Conservation (phyloP, 2,797 vertebrate genomes). For the Darevskia mixta region DNA sequence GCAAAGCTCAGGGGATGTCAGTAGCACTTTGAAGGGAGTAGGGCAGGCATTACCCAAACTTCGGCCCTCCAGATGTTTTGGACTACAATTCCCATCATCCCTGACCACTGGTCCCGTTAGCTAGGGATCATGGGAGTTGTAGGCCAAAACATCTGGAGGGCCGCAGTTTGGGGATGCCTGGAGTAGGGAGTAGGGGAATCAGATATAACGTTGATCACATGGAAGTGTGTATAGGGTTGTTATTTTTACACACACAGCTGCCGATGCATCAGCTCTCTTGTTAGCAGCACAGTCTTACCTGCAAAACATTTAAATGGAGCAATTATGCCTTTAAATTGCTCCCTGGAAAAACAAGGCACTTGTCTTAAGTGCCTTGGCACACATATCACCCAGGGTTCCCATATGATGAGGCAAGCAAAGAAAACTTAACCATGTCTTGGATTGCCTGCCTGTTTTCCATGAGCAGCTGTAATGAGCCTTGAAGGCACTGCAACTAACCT, state of each 20-base stretch:
- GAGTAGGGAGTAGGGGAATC: not conserved
- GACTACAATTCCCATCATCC: too few relatives aligned
- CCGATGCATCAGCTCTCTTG: not conserved
- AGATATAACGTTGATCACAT: not conserved
- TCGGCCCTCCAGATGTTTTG: too few relatives aligned
- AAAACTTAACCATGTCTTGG: too few relatives aligned
- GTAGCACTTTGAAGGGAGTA: not conserved
- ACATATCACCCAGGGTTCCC: not conserved
- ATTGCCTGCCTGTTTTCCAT: conserved; percentile 24
- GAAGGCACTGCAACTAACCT: conserved; percentile 37
- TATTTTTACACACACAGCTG: not conserved
- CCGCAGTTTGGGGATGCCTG: too few relatives aligned
- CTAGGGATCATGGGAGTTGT: too few relatives aligned
- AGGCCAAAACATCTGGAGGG: too few relatives aligned
- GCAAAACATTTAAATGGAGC: not conserved
- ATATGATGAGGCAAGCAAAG: not conserved
- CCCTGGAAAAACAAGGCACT: not conserved
- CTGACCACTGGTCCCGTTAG: too few relatives aligned
- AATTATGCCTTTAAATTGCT: not conserved
- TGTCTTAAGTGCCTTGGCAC: not conserved
- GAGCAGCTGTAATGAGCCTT: conserved; percentile 25
- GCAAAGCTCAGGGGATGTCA: not conserved
- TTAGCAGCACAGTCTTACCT: not conserved
- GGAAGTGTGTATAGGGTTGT: not conserved
- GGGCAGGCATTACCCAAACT: too few relatives aligned